Evolutionary conservation across 2,888 invertebrate genomes (phyloP).

Genomic region (Empis livida): DNA sequence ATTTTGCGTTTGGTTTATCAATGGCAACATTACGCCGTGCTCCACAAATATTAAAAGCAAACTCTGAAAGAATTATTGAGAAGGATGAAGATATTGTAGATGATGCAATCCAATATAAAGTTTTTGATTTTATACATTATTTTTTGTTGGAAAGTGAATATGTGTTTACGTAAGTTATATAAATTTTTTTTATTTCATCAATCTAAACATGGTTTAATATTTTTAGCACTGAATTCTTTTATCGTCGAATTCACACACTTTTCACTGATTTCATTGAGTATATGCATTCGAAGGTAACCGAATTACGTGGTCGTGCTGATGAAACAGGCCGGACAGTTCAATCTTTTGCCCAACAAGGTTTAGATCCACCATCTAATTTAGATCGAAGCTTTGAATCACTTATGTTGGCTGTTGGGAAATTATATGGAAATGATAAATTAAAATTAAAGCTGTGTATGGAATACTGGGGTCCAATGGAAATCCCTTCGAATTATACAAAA

Average conservation of each 20-base stretch:
- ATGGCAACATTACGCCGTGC: constrained; percentile 48
- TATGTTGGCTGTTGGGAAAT: constrained; percentile 59
- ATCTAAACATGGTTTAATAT: not conserved
- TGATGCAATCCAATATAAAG: constrained; percentile 60
- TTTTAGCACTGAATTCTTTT: constrained; percentile 59
- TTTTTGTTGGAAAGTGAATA: constrained; percentile 55
- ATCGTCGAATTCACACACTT: constrained; percentile 68
- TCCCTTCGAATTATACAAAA: constrained; percentile 17
- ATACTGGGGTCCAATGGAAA: constrained; percentile 53
- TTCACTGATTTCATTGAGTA: constrained; percentile 85
- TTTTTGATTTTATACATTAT: constrained; percentile 67
- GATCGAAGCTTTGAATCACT: constrained; percentile 74
- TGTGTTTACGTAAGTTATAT: constrained; percentile 42
- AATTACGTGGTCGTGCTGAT: constrained; percentile 70
- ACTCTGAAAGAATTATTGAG: constrained; percentile 41
- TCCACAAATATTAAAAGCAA: constrained; percentile 41
- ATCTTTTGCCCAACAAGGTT: constrained; percentile 60
- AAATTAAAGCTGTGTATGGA: constrained; percentile 57
- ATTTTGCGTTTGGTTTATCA: constrained; percentile 58
- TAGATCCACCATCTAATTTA: constrained; percentile 58
- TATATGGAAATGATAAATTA: constrained; percentile 65
- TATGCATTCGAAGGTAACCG: constrained; percentile 82
- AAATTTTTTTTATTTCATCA: not conserved
- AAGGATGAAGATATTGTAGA: constrained; percentile 73
- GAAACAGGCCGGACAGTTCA: constrained; percentile 72